Base-by-base conservation (phyloP, 2,797 vertebrate genomes). In the Neopelma chrysocephalum region DNA sequence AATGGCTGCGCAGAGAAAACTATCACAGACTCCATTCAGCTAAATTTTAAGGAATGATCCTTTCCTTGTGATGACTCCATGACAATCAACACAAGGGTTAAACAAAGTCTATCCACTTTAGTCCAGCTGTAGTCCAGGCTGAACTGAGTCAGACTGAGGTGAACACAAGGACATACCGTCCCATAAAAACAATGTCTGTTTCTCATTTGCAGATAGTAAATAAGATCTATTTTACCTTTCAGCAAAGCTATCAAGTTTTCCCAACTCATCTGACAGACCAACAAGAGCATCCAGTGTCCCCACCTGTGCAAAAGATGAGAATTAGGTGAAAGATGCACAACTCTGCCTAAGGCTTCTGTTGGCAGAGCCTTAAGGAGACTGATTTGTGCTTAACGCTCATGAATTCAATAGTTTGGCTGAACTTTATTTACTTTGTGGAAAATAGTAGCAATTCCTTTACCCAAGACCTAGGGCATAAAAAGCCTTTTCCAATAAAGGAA, bases 251-350 rank as follows among this genome's bases (percentile, higher is more conserved):
- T 99, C 99, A 9, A 99, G 98, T 97, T 98, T 98, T 96, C 98
- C 98, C 97, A 99, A 97, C 91, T 99, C 98, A 96, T 99, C 99
- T 51, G 99, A 99, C 93, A 99, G 98, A 79, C 98, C 98, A 81
- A 99, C 98, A 58, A 99, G 98, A 86, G 98, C 98, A 97, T 99
- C 99, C 97, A 99, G 97, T 69, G 99, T 99, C 92, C 99, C 99
- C 97, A 99, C 99, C 99, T 99, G 95, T 42, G 84, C 61, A 95
- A 94, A 95, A 96, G 64, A 97, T 15, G 22, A 90, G 32, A 96
- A 96, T 77, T 79, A 92, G 38, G 61, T 96, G 82, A 96, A 94
- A 95, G 75, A 79, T 42, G 79, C 54, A 34, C 10, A 56, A 77
- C 38, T 31, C 34, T 77, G 36, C 29, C 34, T 78, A 61, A 80